Conservation (phyloP, 2,113 vertebrate species). For the Deroptyus accipitrinus region DNA sequence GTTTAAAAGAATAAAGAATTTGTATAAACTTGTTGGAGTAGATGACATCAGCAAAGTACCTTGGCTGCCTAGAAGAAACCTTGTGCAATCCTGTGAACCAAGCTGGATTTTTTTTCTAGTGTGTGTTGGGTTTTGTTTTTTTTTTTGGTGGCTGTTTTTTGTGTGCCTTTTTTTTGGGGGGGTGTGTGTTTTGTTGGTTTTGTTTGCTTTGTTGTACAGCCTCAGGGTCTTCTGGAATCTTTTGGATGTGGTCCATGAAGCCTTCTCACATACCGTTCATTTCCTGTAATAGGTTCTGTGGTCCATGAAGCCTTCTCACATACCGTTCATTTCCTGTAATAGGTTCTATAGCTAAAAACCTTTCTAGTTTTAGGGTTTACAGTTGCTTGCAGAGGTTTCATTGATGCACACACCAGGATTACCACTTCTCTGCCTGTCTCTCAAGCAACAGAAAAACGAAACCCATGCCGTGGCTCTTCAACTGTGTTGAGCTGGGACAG, state of each 20-base stretch:
- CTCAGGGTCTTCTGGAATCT: neutral
- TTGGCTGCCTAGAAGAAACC: neutral
- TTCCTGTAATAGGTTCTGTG: neutral
- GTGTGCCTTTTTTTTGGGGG: neutral
- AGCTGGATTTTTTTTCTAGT: rapidly evolving
- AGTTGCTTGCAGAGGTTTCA: neutral
- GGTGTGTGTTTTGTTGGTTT: neutral
- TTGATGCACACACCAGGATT: neutral
- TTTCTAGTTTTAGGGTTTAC: neutral
- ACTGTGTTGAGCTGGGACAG: neutral
- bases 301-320: rapidly evolving
- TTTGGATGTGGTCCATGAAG: neutral
- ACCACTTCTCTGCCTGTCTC: rapidly evolving
- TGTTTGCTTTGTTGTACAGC: neutral
- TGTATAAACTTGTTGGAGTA: neutral
- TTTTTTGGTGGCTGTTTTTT: neutral
- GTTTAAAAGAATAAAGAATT: neutral
- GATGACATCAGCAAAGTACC: neutral
- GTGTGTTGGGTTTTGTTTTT: too few species aligned
- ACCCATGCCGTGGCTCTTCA: rapidly evolving
- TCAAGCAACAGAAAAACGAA: neutral
- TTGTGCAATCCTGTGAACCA: neutral
- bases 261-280: neutral
- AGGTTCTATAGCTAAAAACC: neutral
- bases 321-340: neutral